Evolutionary conservation across 2,113 vertebrate species (phyloP).

Genomic region (Anarhynchus alexandrinus): DNA sequence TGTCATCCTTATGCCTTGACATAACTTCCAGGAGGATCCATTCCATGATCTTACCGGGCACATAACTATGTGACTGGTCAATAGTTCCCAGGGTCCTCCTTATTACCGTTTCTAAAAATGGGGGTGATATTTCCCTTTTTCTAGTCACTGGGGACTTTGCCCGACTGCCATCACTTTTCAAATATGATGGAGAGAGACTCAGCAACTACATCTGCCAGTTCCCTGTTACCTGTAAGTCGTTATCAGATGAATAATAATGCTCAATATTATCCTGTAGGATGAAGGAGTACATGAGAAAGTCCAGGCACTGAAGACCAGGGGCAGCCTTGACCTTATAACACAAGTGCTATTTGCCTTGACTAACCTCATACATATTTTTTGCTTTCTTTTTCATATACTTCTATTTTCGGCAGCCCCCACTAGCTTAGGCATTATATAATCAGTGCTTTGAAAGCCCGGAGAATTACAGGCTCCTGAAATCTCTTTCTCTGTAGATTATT

Average conservation of each 20-base stretch:
- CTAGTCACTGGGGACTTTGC: background rate
- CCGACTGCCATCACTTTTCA: background rate
- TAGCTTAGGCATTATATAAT: conserved; percentile 30
- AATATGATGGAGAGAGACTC: background rate
- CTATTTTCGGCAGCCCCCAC: background rate
- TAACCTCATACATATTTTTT: background rate
- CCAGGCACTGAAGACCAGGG: background rate
- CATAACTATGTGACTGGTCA: background rate
- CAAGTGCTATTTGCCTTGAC: background rate
- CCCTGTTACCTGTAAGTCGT: background rate
- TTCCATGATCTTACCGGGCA: background rate
- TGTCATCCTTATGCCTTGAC: background rate
- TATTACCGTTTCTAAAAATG: background rate
- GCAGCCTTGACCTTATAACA: background rate
- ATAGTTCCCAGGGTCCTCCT: background rate
- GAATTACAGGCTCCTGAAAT: conserved; percentile 31
- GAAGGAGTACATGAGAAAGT: background rate
- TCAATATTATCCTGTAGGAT: background rate
- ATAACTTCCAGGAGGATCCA: background rate
- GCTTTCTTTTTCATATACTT: background rate
- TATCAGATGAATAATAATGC: background rate
- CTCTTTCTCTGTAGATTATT: conserved; percentile 31
- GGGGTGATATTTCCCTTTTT: background rate
- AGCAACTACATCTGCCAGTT: background rate
- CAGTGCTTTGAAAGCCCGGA: background rate